Evolutionary conservation across 2,888 invertebrate genomes (phyloP).

Genomic region (Glomeris marginata): DNA sequence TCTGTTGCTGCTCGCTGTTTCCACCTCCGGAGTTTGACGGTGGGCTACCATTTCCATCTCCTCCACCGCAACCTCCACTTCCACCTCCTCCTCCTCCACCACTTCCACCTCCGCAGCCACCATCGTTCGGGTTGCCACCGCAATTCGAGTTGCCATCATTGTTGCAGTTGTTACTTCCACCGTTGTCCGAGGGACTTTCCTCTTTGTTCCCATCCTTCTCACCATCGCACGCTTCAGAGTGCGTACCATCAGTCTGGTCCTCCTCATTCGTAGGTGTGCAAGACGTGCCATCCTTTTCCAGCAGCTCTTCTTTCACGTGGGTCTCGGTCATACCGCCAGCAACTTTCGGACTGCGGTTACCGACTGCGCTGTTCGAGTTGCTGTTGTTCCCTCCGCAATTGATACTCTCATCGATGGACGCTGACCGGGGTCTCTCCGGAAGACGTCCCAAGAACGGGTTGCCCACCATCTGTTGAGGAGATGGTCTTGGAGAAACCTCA

Average conservation of each 20-base stretch:
- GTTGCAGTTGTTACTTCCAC: conserved; percentile 3
- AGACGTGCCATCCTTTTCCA: conserved; percentile 8
- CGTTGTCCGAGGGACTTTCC: conserved; percentile 2
- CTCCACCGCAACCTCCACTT: background rate
- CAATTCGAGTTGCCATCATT: background rate
- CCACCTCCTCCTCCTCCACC: background rate
- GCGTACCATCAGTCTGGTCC: conserved; percentile 24
- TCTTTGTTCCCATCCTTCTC: conserved; percentile 5
- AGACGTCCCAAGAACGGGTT: background rate
- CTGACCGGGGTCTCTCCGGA: background rate
- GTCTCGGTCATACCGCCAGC: no score
- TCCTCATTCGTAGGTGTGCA: no score
- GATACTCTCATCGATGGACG: background rate
- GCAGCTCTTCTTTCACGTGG: no score
- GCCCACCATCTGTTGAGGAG: conserved; percentile 5
- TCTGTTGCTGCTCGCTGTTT: background rate
- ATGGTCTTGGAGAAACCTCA: conserved; percentile 7
- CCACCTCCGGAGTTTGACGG: background rate
- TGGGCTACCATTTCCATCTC: background rate
- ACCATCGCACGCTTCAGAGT: background rate
- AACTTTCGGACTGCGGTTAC: no score
- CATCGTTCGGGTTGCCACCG: background rate
- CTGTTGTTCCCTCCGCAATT: no score
- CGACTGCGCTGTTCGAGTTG: background rate
- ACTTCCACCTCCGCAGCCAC: background rate